Evolutionary conservation across 2,113 vertebrate genomes (phyloP).

Genomic region (Nyctibius bracteatus): DNA sequence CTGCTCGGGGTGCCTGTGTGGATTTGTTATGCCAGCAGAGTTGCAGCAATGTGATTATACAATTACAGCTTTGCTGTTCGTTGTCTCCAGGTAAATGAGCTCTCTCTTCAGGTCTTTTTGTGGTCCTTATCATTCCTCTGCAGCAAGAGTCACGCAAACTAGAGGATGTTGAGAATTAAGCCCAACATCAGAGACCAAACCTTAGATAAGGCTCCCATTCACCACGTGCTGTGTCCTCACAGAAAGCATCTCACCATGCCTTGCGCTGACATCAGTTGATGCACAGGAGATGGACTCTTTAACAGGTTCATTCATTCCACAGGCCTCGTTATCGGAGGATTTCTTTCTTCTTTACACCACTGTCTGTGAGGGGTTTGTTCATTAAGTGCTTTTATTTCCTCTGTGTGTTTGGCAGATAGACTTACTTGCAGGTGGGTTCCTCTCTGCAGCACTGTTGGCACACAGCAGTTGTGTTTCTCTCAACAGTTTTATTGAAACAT

Average conservation of each 20-base stretch:
- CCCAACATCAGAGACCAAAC: background rate
- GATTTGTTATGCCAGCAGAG: background rate
- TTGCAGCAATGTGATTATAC: background rate
- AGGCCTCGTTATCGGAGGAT: background rate
- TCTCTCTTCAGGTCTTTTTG: background rate
- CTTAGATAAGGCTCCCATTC: background rate
- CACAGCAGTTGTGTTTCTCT: background rate
- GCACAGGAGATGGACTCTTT: background rate
- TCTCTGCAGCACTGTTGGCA: background rate
- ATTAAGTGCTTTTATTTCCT: background rate
- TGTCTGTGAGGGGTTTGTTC: background rate
- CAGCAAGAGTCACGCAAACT: background rate
- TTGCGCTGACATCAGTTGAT: background rate
- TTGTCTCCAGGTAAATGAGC: background rate
- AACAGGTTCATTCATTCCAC: background rate
- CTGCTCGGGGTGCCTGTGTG: background rate
- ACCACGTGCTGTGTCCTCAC: background rate
- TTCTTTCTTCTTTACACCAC: background rate
- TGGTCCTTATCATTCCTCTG: background rate
- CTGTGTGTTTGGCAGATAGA: background rate
- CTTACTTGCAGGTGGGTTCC: background rate
- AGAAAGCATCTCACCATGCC: rapidly evolving
- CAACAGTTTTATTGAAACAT: background rate
- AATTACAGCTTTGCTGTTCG: background rate
- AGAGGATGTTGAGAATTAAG: background rate